phyloP scores from a whole-genome alignment of 1,140 invertebrate genomes.

The Arion vulgaris region DNA sequence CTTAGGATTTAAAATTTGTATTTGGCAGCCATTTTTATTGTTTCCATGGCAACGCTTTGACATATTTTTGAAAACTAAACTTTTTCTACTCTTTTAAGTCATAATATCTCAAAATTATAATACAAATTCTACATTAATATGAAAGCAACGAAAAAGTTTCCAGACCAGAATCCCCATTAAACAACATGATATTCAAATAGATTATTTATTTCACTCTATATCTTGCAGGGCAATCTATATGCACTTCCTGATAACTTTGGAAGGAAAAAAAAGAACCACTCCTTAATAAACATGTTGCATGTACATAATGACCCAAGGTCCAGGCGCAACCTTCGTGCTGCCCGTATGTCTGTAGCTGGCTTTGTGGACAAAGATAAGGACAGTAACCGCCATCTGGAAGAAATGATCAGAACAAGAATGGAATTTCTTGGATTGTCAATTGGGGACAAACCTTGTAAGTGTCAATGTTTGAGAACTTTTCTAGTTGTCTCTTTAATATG shows the following conservation, averaged over 20 bases:
- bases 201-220: background rate
- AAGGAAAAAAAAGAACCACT: background rate
- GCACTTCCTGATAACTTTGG: background rate
- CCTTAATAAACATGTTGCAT: background rate
- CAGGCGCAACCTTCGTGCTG: background rate
- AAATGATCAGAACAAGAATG: constrained; percentile 59
- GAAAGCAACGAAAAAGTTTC: too few species aligned
- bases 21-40: too few species aligned
- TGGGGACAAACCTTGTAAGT: constrained; percentile 50
- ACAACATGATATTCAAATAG: too few species aligned
- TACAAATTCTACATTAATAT: too few species aligned
- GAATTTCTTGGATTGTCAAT: constrained; percentile 51
- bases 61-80: too few species aligned
- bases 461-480: background rate
- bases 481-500: too few species aligned
- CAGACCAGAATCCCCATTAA: too few species aligned
- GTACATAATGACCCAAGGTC: background rate
- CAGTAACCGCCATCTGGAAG: constrained; percentile 51
- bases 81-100: too few species aligned
- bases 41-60: too few species aligned
- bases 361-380: constrained; percentile 47
- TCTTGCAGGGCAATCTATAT: background rate
- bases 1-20: too few species aligned
- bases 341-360: constrained; percentile 17
- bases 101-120: too few species aligned